Evolutionary conservation across 2,888 invertebrate species (phyloP), one percentile per base, ranked within the genome.

Genomic region (Pyrrhia umbra): DNA sequence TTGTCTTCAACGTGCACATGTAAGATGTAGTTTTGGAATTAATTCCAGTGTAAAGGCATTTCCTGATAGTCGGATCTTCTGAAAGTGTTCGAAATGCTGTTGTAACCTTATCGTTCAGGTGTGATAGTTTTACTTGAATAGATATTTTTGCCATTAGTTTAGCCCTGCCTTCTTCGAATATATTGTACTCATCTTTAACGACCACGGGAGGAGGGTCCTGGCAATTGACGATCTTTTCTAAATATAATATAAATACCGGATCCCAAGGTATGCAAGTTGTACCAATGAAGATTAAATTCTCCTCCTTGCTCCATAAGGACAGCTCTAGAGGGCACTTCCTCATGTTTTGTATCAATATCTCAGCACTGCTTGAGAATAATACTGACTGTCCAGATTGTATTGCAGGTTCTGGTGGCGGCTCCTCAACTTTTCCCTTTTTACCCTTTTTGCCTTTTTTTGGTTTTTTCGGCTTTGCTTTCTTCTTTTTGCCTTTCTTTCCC

Each of bases 341-440:
- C 94, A 95, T 95, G 30, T 79, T 91, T 79, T 93, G 89, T 58
- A 91, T 86, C 2, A 95, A 85, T 45, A 92, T 81, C 57, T 93
- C 92, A 1, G 94, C 89, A 63, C 85, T 93, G 66, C 92, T 92
- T 15, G 92, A 83, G 71, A 94, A 93, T 45, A 94, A 80, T 6
- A 94, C 90, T 0, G 95, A 95, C 75, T 94, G 94, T 0, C 94
- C 94, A 0, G 93, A 90, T 68, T 92, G 93, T 73, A 95, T 94
- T 0, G 82, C 79, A 2, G 94, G 93, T 67, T 93, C 93, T 1
- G 92, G 91, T 3, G 93, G 93, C 6, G 90, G 90, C 21, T 10
- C 65, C 39, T 75, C 88, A 5, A 80, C 81, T 63, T 81, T 83
- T 4, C 87, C 91, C 18, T 73, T 74, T 60, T 73, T 78, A 6